Percentiles rank a stretch among this genome's conserved stretches.
Evolutionary conservation across 2,888 invertebrate genomes (phyloP).

Genomic region (Lasioglossum pauxillum): DNA sequence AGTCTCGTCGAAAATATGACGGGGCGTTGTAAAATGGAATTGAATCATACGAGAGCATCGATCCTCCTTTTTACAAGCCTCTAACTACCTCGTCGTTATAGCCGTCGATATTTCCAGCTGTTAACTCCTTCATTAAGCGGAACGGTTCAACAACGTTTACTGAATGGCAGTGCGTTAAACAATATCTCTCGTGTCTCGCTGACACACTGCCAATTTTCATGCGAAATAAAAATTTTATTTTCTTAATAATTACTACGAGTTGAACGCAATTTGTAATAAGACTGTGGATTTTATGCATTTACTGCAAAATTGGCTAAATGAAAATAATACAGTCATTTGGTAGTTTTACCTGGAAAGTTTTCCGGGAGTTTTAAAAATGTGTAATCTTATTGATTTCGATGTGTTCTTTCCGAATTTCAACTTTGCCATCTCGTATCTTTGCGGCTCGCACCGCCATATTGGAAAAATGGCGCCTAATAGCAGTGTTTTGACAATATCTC

Average conservation of each 20-base stretch:
- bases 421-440: too few relatives aligned
- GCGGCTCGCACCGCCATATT: too few relatives aligned
- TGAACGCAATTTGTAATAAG: not conserved
- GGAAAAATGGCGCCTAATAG: too few relatives aligned
- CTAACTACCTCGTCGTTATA: not conserved
- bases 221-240: not conserved
- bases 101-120: not conserved
- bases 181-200: not conserved
- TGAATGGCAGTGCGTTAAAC: not conserved
- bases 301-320: too few relatives aligned
- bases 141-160: not conserved
- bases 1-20: slow-evolving; percentile 6
- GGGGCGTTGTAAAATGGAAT: not conserved
- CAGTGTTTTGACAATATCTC: too few relatives aligned
- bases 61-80: not conserved
- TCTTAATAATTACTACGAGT: not conserved
- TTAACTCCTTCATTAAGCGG: not conserved
- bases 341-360: too few relatives aligned
- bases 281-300: too few relatives aligned
- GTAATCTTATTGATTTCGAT: too few relatives aligned
- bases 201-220: not conserved
- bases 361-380: too few relatives aligned
- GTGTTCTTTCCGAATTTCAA: too few relatives aligned
- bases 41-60: not conserved
- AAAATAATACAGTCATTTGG: too few relatives aligned